These are phyloP conservation scores for Dendrocincla fuliginosa DNA, from an alignment of 2,797 vertebrate genomes.

Conservation along the genomic window DNA sequence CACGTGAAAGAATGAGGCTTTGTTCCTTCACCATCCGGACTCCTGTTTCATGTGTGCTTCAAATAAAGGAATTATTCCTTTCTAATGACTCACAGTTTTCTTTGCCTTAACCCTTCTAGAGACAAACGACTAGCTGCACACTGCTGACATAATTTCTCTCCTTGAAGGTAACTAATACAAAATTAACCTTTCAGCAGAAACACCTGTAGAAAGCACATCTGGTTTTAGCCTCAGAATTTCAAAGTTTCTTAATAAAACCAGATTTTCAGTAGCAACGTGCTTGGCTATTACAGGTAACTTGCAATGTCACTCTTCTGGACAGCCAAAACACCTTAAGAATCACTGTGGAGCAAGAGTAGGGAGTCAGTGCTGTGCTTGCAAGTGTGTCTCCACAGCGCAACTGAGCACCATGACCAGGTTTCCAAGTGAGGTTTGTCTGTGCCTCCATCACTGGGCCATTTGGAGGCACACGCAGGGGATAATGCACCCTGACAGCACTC, in stretches of 20 bases:
- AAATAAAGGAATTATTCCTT: conserved; percentile 41
- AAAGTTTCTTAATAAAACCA: neutral
- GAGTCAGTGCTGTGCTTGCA: neutral
- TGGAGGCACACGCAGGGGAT: neutral
- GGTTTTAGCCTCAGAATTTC: neutral
- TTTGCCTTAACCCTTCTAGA: conserved; percentile 24
- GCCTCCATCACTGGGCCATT: fast-evolving
- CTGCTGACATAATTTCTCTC: neutral
- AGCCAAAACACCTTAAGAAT: neutral
- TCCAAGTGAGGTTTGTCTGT: neutral
- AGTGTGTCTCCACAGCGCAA: neutral
- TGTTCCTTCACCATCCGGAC: conserved; percentile 58
- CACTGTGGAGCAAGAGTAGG: fast-evolving
- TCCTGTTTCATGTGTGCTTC: conserved; percentile 18
- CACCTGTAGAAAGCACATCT: neutral
- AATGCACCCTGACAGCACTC: fast-evolving
- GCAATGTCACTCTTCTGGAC: neutral
- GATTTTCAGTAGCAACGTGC: neutral
- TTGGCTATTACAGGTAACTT: neutral
- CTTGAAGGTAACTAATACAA: neutral
- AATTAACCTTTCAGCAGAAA: neutral
- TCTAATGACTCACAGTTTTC: conserved; percentile 37
- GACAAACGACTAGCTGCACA: neutral
- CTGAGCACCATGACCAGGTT: neutral
- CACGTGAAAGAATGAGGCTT: conserved; percentile 54